These are phyloP conservation scores for Sebastes kiyomatsui DNA, from an alignment of 2,797 vertebrate species.

Conservation along the genomic window DNA sequence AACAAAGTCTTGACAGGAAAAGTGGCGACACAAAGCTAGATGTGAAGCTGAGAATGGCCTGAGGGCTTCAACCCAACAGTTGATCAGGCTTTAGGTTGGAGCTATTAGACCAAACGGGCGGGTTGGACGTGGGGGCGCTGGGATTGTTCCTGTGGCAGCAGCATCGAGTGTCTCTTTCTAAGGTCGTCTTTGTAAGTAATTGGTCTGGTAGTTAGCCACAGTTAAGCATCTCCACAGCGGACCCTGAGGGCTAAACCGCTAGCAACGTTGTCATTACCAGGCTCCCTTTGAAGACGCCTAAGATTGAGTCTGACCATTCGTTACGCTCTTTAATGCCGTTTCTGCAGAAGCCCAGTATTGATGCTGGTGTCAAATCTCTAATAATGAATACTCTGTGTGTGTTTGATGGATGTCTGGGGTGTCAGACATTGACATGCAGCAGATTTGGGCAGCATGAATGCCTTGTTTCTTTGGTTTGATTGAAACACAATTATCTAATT, in stretches of 20 bases:
- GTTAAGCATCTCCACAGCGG: constrained; percentile 57
- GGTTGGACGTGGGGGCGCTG: constrained; percentile 15
- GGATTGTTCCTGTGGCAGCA: constrained; percentile 38
- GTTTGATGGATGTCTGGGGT: constrained; percentile 12
- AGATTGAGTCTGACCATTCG: constrained; percentile 40
- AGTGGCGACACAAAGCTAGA: constrained; percentile 52
- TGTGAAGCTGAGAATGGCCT: constrained; percentile 43
- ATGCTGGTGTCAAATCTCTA: constrained; percentile 24
- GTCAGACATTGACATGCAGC: not conserved
- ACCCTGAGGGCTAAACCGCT: constrained; percentile 54
- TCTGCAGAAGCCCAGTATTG: constrained; percentile 1
- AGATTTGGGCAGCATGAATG: not conserved
- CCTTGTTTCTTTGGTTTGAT: not conserved
- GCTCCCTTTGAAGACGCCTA: constrained; percentile 61
- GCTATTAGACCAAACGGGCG: constrained; percentile 41
- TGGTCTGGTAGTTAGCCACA: constrained; percentile 65
- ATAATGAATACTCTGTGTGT: constrained; percentile 10
- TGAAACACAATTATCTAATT: constrained; percentile 1
- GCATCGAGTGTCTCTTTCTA: constrained; percentile 61
- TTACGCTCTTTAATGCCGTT: constrained; percentile 20
- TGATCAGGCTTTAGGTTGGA: constrained; percentile 28
- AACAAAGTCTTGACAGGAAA: constrained; percentile 65
- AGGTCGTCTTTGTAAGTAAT: constrained; percentile 67
- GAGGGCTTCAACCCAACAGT: constrained; percentile 33
- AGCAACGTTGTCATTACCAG: constrained; percentile 57